A percentile compares a stretch with the other conserved stretches of the same genome.
Conservation (phyloP, 2,113 vertebrate species). For the Perca flavescens region DNA sequence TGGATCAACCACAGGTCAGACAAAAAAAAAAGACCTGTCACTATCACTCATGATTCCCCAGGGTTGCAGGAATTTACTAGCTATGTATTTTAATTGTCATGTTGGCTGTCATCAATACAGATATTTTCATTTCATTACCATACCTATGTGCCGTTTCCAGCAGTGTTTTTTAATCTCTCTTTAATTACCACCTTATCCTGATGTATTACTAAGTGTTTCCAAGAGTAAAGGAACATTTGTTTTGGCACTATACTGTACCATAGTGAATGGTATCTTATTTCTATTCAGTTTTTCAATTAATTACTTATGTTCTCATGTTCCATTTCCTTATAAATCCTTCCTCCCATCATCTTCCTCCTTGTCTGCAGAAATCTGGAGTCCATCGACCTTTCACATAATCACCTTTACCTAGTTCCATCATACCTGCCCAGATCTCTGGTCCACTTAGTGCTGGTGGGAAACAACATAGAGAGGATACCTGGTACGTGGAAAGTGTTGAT, state of each 20-base stretch:
- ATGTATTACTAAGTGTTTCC: neutral
- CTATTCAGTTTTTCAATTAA: neutral
- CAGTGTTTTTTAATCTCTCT: neutral
- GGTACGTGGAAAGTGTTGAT: slow-evolving; percentile 52
- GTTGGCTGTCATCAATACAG: neutral
- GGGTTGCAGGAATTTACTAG: neutral
- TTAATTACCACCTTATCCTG: neutral
- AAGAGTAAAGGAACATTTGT: neutral
- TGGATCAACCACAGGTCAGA: slow-evolving; percentile 96
- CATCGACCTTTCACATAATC: slow-evolving; percentile 94
- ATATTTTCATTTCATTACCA: neutral
- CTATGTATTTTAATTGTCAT: neutral
- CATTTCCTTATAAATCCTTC: neutral
- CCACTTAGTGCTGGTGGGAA: slow-evolving; percentile 93
- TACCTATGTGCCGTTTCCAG: neutral
- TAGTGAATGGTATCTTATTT: neutral
- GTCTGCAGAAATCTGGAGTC: slow-evolving; percentile 92
- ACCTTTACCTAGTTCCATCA: slow-evolving; percentile 94
- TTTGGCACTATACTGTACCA: neutral
- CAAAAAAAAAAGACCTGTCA: neutral
- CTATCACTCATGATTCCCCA: neutral
- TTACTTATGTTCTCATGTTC: neutral
- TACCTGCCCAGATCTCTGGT: slow-evolving; percentile 93
- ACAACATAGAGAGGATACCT: slow-evolving; percentile 95
- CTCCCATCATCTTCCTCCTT: neutral